Percentiles rank a stretch among this genome's conserved stretches.
Conservation (phyloP, 1,140 invertebrate genomes). For the Cecropterus lyciades region DNA sequence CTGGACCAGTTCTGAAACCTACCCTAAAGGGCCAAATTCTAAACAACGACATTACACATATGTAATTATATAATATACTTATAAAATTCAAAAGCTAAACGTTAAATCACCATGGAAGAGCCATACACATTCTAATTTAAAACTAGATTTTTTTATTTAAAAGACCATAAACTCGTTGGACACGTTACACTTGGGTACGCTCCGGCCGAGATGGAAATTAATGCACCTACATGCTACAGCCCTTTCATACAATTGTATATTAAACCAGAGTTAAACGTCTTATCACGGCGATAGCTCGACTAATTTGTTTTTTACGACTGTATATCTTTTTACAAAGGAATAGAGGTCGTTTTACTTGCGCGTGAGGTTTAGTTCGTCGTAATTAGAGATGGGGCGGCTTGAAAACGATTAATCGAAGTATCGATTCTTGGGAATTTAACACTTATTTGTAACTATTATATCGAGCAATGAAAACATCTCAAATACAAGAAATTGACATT, state of each 20-base stretch:
- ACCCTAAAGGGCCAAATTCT: too few relatives aligned
- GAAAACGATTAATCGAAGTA: too few relatives aligned
- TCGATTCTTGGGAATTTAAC: too few relatives aligned
- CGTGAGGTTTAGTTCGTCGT: neutral
- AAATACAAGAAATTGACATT: neutral
- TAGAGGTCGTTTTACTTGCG: slow-evolving; percentile 33
- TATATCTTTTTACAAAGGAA: slow-evolving; percentile 17
- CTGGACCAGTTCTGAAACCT: too few relatives aligned
- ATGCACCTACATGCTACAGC: slow-evolving; percentile 2
- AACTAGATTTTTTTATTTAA: neutral
- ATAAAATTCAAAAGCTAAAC: too few relatives aligned
- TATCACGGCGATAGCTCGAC: slow-evolving; percentile 44
- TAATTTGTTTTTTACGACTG: slow-evolving; percentile 20
- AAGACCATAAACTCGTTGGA: neutral
- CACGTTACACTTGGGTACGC: neutral
- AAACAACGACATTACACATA: too few relatives aligned
- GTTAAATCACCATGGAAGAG: too few relatives aligned
- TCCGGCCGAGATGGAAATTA: slow-evolving; percentile 9
- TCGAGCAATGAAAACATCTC: too few relatives aligned
- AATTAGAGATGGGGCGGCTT: too few relatives aligned
- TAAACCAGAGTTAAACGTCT: slow-evolving; percentile 45
- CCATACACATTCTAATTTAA: too few relatives aligned
- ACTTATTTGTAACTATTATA: too few relatives aligned
- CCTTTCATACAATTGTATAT: slow-evolving; percentile 43
- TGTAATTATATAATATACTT: too few relatives aligned